phyloP scores from a whole-genome alignment of 2,888 invertebrate species.

The Trimorus sp. region DNA sequence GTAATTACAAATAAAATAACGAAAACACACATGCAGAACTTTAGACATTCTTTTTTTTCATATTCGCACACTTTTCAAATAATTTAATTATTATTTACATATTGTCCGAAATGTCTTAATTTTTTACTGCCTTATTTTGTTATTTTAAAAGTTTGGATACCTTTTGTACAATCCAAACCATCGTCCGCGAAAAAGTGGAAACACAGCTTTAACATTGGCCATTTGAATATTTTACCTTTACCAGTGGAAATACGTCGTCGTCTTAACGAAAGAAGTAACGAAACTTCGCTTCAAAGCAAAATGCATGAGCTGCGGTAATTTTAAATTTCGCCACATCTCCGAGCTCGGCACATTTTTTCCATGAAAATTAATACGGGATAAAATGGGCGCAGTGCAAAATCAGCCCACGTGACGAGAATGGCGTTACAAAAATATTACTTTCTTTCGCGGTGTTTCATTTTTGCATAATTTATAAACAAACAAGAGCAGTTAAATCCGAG shows the following conservation, averaged over 20 bases:
- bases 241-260: constrained; percentile 28
- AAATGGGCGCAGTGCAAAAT: constrained; percentile 25
- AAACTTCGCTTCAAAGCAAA: constrained; percentile 35
- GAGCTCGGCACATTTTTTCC: constrained; percentile 15
- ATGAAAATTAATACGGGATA: constrained; percentile 29
- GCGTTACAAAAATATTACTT: constrained; percentile 20
- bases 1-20: too few relatives aligned
- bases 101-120: too few relatives aligned
- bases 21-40: too few relatives aligned
- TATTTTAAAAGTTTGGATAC: constrained; percentile 21
- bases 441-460: constrained; percentile 8
- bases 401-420: constrained; percentile 32
- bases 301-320: constrained; percentile 28
- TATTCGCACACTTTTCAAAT: too few relatives aligned
- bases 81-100: too few relatives aligned
- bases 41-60: too few relatives aligned
- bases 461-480: constrained; percentile 32
- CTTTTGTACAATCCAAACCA: constrained; percentile 31
- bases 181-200: constrained; percentile 23
- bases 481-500: constrained; percentile 30
- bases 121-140: too few relatives aligned
- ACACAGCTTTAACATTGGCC: constrained; percentile 17
- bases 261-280: constrained; percentile 35
- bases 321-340: constrained; percentile 31
- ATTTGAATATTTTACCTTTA: constrained; percentile 41